A percentile compares a stretch with the other conserved stretches of the same genome.
phyloP scores from a whole-genome alignment of 1,140 invertebrate species.

The Cydia amplana region DNA sequence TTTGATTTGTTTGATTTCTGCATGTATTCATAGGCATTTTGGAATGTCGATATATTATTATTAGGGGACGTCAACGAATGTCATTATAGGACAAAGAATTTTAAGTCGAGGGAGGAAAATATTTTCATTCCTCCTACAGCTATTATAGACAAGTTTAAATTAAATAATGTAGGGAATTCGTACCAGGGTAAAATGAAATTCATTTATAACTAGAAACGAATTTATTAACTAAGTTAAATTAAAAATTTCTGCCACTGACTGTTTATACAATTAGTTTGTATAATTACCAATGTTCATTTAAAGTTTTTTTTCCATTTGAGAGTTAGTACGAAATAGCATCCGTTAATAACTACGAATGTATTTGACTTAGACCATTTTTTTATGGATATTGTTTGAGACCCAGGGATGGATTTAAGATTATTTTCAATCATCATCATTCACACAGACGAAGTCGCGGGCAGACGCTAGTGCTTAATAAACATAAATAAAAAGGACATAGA shows the following conservation, averaged over 20 bases:
- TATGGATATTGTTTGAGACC: neutral
- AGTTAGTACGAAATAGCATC: neutral
- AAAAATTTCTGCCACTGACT: neutral
- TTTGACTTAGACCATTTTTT: neutral
- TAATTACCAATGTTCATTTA: neutral
- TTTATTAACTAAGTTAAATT: conserved; percentile 11
- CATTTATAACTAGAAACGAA: neutral
- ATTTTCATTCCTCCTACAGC: neutral
- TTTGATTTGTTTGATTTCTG: conserved; percentile 29
- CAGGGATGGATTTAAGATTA: too few relatives aligned
- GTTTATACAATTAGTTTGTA: too few relatives aligned
- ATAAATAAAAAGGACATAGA: too few relatives aligned
- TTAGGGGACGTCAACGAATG: neutral
- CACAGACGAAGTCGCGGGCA: too few relatives aligned
- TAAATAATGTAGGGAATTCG: neutral
- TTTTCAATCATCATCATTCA: too few relatives aligned
- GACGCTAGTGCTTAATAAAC: too few relatives aligned
- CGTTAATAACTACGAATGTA: neutral
- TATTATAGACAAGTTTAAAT: conserved; percentile 12
- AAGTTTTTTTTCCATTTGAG: neutral
- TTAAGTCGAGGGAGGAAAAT: neutral
- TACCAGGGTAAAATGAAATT: neutral
- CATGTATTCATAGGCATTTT: neutral
- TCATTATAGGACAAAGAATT: neutral
- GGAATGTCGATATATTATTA: conserved; percentile 12